phyloP scores from a whole-genome alignment of 2,113 vertebrate genomes.

The Peucedramus taeniatus region DNA sequence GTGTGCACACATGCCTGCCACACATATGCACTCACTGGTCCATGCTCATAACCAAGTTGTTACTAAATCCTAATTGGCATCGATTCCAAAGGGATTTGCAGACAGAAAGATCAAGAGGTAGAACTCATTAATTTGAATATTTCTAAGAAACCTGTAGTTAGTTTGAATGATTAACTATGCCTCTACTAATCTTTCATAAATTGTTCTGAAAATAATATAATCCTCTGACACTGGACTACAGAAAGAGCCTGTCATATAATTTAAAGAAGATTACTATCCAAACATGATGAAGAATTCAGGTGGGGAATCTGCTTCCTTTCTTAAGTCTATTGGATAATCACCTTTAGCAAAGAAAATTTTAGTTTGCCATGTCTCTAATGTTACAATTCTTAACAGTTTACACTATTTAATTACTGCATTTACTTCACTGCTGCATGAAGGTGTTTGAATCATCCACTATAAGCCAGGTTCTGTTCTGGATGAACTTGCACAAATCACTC shows the following conservation, averaged over 20 bases:
- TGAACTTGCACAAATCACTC: neutral
- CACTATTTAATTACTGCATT: neutral
- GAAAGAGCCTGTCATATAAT: neutral
- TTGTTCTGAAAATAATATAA: slow-evolving; percentile 37
- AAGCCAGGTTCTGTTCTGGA: neutral
- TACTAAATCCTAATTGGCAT: neutral
- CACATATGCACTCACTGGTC: neutral
- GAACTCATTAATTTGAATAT: slow-evolving; percentile 22
- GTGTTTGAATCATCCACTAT: neutral
- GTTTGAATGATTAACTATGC: slow-evolving; percentile 34
- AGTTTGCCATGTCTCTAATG: neutral
- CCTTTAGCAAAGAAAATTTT: neutral
- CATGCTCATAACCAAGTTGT: neutral
- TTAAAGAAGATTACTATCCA: slow-evolving; percentile 36
- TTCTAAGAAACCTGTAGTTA: slow-evolving; percentile 28
- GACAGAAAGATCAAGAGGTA: slow-evolving; percentile 41
- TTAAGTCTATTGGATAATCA: neutral
- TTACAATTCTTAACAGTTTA: neutral
- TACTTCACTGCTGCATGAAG: neutral
- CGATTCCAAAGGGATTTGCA: neutral
- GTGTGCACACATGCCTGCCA: neutral
- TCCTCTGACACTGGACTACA: neutral
- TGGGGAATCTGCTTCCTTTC: neutral
- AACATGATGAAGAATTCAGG: neutral
- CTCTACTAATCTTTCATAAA: slow-evolving; percentile 31